Evolutionary conservation across 1,140 invertebrate genomes (phyloP), one percentile per base, ranked within the genome.

Genomic region (Bacillus rossius): DNA sequence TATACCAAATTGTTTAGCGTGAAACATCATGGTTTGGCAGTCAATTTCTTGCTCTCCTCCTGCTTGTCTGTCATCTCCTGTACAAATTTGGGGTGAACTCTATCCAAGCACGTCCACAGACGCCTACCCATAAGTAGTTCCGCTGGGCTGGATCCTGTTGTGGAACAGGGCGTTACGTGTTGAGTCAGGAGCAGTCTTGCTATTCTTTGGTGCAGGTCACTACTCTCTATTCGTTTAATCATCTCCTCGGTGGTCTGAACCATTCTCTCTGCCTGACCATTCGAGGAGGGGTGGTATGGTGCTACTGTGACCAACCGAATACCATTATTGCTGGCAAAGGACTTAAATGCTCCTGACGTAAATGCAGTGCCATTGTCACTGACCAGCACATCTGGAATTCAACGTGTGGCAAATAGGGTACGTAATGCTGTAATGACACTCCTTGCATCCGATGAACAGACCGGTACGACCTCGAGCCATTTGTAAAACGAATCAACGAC

Each of bases 361-460:
- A 75, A 74, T 13, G 64, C 61, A 25, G 67, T 67, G 16, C 69
- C 73, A 65, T 74, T 73, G 56, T 75, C 71, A 26, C 65, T 67
- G 5, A 74, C 70, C 13, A 75, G 25, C 1, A 63, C 59, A 45
- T 71, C 63, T 38, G 71, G 71, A 25, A 73, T 61, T 8, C 68
- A 72, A 43, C 69, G 66, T 4, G 61, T 52, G 8, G 65, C 59
- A 61, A 73, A 73, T 49, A 68, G 70, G 47, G 68, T 52, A 14
- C 65, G 52, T 5, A 73, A 37, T 4, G 64, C 49, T 49, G 10
- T 25, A n/a, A 71, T 69, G 1, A 62, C 64, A 13, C 53, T 56
- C 1, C 29, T 25, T 22, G 65, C 54, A 25, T 61, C 49, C 19
- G 57, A 52, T 10, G 23, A 58, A 3, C 14, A 29, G 1, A 55